These are phyloP conservation scores for Rana temporaria DNA, from an alignment of 2,113 vertebrate genomes.

Conservation along the genomic window DNA sequence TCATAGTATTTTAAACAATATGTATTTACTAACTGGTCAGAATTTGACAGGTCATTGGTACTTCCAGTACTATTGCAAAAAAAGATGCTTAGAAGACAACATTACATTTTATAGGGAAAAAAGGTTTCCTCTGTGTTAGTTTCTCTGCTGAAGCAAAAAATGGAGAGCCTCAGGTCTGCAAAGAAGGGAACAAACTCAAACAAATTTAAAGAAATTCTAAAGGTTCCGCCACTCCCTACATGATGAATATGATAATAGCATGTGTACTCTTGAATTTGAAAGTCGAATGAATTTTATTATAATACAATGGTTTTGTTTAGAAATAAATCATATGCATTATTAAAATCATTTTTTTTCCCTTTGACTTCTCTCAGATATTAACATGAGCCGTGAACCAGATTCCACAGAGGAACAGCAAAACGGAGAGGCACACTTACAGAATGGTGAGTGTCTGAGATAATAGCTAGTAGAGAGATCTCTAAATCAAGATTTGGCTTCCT, in stretches of 20 bases:
- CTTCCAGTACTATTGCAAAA: no score
- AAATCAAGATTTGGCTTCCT: no score
- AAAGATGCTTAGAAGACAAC: no score
- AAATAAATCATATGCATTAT: conserved; percentile 72
- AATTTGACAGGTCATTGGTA: no score
- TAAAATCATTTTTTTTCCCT: conserved; percentile 88
- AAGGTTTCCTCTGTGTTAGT: no score
- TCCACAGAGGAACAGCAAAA: conserved; percentile 77
- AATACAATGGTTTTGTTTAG: conserved; percentile 87
- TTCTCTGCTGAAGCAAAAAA: no score
- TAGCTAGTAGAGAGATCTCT: not conserved
- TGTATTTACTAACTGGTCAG: no score
- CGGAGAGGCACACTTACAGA: conserved; percentile 72
- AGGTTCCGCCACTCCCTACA: conserved; percentile 62
- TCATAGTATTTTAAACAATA: no score
- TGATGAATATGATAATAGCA: conserved; percentile 87
- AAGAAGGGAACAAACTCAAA: not conserved
- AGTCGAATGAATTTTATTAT: conserved; percentile 81
- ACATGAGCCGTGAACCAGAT: conserved; percentile 92
- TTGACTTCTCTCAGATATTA: conserved; percentile 81
- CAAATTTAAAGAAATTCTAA: not conserved
- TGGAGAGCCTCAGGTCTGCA: no score
- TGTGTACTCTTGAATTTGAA: conserved; percentile 81
- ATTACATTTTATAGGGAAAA: no score
- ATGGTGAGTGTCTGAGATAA: conserved; percentile 78